phyloP scores from a whole-genome alignment of 2,113 vertebrate genomes.

The Odontesthes bonariensis region DNA sequence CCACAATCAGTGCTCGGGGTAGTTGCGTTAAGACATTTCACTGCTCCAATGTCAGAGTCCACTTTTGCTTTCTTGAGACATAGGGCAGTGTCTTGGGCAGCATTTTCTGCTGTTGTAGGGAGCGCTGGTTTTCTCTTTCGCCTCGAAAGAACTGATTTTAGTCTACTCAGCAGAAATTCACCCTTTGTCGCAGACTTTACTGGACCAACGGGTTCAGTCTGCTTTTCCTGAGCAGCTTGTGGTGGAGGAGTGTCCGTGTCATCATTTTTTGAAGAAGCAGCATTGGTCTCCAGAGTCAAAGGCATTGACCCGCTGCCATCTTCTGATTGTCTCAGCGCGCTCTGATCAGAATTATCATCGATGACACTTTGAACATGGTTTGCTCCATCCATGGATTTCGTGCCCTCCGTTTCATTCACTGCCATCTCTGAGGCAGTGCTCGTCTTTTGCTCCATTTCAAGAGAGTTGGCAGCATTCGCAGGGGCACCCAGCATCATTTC shows the following conservation, averaged over 20 bases:
- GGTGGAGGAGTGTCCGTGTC: background rate
- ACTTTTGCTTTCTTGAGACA: slow-evolving; percentile 57
- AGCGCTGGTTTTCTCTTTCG: slow-evolving; percentile 57
- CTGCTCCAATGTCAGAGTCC: slow-evolving; percentile 6
- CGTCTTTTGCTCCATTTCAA: slow-evolving; percentile 6
- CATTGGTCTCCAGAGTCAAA: slow-evolving; percentile 13
- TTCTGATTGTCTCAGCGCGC: background rate
- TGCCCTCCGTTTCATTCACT: background rate
- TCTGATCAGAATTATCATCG: slow-evolving; percentile 24
- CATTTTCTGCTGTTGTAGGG: slow-evolving; percentile 7
- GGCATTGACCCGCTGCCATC: background rate
- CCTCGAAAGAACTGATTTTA: slow-evolving; percentile 73
- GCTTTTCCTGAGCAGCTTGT: slow-evolving; percentile 25
- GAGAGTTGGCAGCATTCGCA: background rate
- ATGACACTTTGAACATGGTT: slow-evolving; percentile 1
- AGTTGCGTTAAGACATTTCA: slow-evolving; percentile 6
- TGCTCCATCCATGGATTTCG: background rate
- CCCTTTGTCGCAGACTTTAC: slow-evolving; percentile 33
- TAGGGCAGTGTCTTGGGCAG: slow-evolving; percentile 13
- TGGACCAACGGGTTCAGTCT: background rate
- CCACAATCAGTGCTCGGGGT: background rate
- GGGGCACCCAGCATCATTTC: slow-evolving; percentile 27
- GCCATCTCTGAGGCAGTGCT: slow-evolving; percentile 1
- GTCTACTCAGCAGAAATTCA: slow-evolving; percentile 61
- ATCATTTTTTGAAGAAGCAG: slow-evolving; percentile 10